Evolutionary conservation across 2,797 vertebrate species (phyloP), one percentile per base, ranked within the genome.

Genomic region (Peromyscus eremicus): DNA sequence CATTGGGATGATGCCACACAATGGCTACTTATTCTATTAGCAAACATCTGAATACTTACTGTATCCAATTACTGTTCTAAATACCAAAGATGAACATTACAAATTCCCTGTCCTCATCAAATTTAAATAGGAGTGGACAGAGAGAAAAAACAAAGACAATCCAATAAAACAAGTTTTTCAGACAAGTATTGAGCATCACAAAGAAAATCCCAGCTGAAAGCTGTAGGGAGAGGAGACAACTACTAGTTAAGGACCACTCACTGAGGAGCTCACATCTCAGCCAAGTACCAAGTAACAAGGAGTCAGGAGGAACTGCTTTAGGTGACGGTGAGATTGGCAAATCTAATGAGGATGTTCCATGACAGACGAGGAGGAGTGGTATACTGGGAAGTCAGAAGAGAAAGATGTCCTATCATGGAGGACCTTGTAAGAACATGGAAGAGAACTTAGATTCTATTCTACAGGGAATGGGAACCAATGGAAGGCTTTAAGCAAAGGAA

Each of bases 131-230:
- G 79, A 62, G 37, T 71, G 34, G 83, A 62, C 70, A 89, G 4
- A 77, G 57, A 94, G 76, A 77, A 77, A 12, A 4, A 76, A 29
- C 71, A 84, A 55, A 62, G 49, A 79, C 16, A 93, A 23, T 12
- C 23, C 62, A 82, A 68, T 14, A 49, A 55, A 86, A 97, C 64
- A 80, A 60, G 13, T 1, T 87, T 75, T 89, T 84, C 76, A 46
- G 84, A 62, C 2, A 90, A 66, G 32, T 85, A 43, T 1, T 70
- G 66, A 23, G 19, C 17, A 3, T n/a, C 49, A n/a, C 14, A 92
- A 32, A 93, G 62, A 91, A 62, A 93, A 93, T n/a, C 91, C 68
- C 77, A 82, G 84, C 49, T 89, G 79, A 57, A 55, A 32, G 83
- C 16, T 80, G 2, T 49, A 43, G 57, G 70, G 66, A 77, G 88